A percentile compares a stretch with the other conserved stretches of the same genome.
Evolutionary conservation across 64 coral and sea anemone genomes (phyloP).

Genomic region (Orbicella faveolata): DNA sequence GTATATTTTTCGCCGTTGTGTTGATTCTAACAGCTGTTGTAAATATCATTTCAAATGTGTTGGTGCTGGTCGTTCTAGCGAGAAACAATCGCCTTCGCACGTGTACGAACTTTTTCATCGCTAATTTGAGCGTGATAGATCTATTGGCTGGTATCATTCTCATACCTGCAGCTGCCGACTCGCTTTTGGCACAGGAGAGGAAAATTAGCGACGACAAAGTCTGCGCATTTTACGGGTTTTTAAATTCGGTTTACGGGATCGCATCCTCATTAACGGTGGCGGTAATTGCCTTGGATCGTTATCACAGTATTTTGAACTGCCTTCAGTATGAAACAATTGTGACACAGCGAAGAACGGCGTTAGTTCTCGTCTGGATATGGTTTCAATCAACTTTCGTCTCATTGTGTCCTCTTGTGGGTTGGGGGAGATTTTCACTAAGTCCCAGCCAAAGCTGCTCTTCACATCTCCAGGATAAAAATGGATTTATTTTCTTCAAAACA

Average conservation of each 20-base stretch:
- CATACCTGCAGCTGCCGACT: constrained; percentile 57
- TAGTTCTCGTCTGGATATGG: constrained; percentile 75
- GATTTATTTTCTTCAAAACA: constrained; percentile 68
- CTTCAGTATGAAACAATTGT: constrained; percentile 84
- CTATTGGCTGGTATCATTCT: constrained; percentile 56
- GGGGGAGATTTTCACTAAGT: constrained; percentile 63
- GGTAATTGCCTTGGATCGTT: constrained; percentile 76
- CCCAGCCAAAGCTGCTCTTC: constrained; percentile 67
- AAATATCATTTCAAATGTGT: constrained; percentile 41
- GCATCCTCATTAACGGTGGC: constrained; percentile 80
- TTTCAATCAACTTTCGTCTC: constrained; percentile 64
- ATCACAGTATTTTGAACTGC: constrained; percentile 88
- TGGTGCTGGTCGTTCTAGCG: constrained; percentile 67
- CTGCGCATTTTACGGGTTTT: constrained; percentile 67
- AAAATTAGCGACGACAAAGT: background rate
- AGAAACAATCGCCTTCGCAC: constrained; percentile 76
- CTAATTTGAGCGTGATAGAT: constrained; percentile 82
- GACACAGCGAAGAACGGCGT: constrained; percentile 63
- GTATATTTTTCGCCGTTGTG: background rate
- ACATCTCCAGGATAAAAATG: constrained; percentile 35
- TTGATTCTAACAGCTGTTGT: constrained; percentile 19
- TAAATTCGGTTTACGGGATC: constrained; percentile 72
- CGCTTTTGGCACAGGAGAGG: constrained; percentile 29
- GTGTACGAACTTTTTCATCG: constrained; percentile 81
- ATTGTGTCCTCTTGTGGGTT: constrained; percentile 55